Base-by-base conservation (phyloP, 2,888 invertebrate species). In the Phalera bucephala region DNA sequence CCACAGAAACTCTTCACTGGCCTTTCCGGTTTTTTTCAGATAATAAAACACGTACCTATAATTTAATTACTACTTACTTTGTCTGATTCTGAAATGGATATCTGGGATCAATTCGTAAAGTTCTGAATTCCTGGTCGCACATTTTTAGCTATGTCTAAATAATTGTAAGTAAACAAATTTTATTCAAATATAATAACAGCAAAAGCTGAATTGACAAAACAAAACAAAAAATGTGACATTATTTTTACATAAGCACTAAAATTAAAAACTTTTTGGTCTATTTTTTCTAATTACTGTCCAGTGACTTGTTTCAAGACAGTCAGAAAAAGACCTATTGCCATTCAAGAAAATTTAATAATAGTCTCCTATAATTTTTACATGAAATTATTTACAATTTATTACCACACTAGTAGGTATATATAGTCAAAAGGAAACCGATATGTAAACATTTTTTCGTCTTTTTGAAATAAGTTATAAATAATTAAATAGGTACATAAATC, bases 111-210 rank as follows among this genome's bases (percentile, higher is more conserved):
- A 86, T 68, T 6, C 88, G 79, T 28, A 74, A 52, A 3, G 88
- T 88, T 47, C 77, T 72, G 43, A 89, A 87, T 51, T 86, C 83
- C 51, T 81, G 75, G 40, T 88, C 86, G 51, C 88, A 88, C 86
- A 87, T 86, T 45, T 1, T 14, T n/a, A 1, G n/a, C 14, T 14
- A 21, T 21, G 12, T 12, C 10, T 13, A 12, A 8, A 25, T 9
- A 27, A 14, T 14, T 27, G 14, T 14, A 17, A 5, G 17, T 17
- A 14, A 27, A 27, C 14, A 27, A 27, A 14, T 23, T 21, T 13
- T n/a, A n/a, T n/a, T n/a, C n/a, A n/a, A n/a, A n/a, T n/a, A n/a
- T n/a, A n/a, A n/a, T n/a, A n/a, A n/a, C n/a, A n/a, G 12, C 0
- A 6, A 22, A 10, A 10, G 7, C 2, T 1, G 12, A 7, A 25